Evolutionary conservation across 2,113 vertebrate species (phyloP).

Genomic region (Leptobrachium ailaonicum): DNA sequence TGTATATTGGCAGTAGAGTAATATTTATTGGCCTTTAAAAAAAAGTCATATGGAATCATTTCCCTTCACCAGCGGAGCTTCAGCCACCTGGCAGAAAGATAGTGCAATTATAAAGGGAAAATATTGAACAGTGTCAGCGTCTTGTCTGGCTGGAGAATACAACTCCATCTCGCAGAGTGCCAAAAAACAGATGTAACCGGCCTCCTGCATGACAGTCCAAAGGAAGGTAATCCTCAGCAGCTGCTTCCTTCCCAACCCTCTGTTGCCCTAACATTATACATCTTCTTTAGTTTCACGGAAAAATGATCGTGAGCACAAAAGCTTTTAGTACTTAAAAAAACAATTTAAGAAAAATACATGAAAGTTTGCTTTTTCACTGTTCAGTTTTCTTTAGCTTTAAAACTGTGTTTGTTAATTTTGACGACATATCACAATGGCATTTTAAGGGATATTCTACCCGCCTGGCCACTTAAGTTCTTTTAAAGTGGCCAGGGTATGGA

Average conservation of each 20-base stretch:
- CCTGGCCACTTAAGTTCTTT: too few species aligned
- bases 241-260: constrained; percentile 52
- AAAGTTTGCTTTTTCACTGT: too few species aligned
- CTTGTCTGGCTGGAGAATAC: constrained; percentile 52
- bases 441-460: too few species aligned
- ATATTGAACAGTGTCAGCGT: constrained; percentile 68
- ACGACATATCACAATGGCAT: too few species aligned
- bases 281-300: not conserved
- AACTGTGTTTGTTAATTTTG: too few species aligned
- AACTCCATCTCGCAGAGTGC: constrained; percentile 57
- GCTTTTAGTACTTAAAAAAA: not conserved
- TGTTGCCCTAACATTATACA: constrained; percentile 29
- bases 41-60: constrained; percentile 53
- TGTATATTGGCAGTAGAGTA: constrained; percentile 27
- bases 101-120: constrained; percentile 58
- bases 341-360: too few species aligned
- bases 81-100: constrained; percentile 56
- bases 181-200: constrained; percentile 62
- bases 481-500: too few species aligned
- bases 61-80: constrained; percentile 56
- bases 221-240: constrained; percentile 59
- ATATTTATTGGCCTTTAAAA: constrained; percentile 42
- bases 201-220: constrained; percentile 49
- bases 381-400: too few species aligned
- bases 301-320: not conserved